Evolutionary conservation across 2,888 invertebrate species (phyloP), one percentile per base, ranked within the genome.

Genomic region (Sphecodes monilicornis): DNA sequence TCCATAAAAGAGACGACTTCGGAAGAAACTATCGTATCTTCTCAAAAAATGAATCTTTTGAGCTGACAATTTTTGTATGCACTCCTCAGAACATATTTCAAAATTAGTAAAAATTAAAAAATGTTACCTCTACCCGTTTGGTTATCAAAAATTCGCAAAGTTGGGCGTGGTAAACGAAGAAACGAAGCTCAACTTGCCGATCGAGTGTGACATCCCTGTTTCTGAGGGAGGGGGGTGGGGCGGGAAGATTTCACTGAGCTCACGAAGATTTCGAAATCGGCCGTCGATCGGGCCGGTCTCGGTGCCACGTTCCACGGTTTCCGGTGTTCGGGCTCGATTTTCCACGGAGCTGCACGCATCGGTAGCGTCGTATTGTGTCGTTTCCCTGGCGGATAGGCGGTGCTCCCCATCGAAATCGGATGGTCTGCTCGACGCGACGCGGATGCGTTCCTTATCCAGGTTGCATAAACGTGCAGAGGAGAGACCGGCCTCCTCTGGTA

Each of bases 401-500:
- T 36, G 46, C 29, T 41, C 39, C 36, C 71, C 22, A n/a, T 46
- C 43, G 13, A 54, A 78, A 78, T 76, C 78, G 39, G 16, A 10
- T n/a, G 29, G n/a, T 76, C 50, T 41, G n/a, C 8, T 22, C 50
- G 50, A 50, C 50, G 50, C 50, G 50, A n/a, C 71, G 32, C 39
- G 69, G 68, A 32, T 43, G 68, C 54, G 29, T 46, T 60, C 22
- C 41, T 71, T 26, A 29, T 36, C 60, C n/a, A 66, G 57, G 26
- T 46, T 43, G 69, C 60, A 60, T 80, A 76, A 75, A 71, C 54
- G 50, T 29, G 26, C 39, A 66, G 54, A 29, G 46, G 66, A 18
- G 50, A 50, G 50, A 50, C 66, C 73, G 74, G 57, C 46, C 73
- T 71, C 70, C 71, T 54, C 69, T 66, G 77, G 72, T 76, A 75